These are phyloP conservation scores for Spinus olivaceus DNA, from an alignment of 2,797 vertebrate genomes.

Conservation along the genomic window DNA sequence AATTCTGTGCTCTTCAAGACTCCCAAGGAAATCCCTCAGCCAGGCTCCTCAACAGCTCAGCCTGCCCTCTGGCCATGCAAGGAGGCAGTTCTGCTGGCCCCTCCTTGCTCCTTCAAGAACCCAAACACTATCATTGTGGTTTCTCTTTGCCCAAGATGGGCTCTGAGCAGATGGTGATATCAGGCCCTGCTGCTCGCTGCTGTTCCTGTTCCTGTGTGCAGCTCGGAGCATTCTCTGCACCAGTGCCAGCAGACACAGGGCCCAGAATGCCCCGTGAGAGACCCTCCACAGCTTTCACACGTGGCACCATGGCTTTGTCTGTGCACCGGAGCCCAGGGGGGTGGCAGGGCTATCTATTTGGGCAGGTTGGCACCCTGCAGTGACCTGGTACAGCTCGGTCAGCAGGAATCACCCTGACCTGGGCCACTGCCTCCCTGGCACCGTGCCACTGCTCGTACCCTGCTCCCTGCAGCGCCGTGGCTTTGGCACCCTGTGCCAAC, in stretches of 20 bases:
- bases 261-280: neutral
- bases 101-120: neutral
- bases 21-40: neutral
- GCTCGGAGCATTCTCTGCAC: neutral
- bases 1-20: neutral
- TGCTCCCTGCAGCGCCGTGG: rapidly evolving
- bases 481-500: neutral
- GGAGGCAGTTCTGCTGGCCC: neutral
- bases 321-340: neutral
- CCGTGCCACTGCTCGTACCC: rapidly evolving
- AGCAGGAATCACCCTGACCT: neutral
- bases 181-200: neutral
- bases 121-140: neutral
- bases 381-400: neutral
- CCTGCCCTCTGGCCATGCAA: neutral
- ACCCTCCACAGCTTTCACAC: neutral
- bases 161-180: neutral
- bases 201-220: neutral
- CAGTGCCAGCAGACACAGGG: neutral
- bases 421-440: neutral
- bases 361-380: neutral
- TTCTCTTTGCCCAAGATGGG: neutral
- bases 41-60: neutral
- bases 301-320: neutral
- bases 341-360: neutral